Percentiles rank a stretch among this genome's conserved stretches.
Conservation (phyloP, 2,113 vertebrate genomes). For the Grallaria varia region DNA sequence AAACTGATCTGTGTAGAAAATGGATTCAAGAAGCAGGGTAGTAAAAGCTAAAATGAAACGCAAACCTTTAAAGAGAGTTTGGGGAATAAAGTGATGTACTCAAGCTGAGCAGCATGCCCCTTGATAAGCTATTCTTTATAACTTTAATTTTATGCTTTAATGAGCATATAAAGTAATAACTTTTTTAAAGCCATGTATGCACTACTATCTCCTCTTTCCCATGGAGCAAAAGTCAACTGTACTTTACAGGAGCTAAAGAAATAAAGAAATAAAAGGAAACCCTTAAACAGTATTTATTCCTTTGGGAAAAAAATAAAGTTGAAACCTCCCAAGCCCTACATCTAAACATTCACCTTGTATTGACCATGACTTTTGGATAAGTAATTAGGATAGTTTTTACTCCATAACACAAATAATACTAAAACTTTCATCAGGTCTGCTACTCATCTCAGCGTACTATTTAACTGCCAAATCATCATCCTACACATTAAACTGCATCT, state of each 20-base stretch:
- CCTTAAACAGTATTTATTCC: neutral
- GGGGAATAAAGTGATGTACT: neutral
- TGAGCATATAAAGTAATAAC: neutral
- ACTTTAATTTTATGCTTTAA: slow-evolving; percentile 48
- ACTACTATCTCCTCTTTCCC: neutral
- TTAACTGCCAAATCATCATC: neutral
- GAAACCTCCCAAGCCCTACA: neutral
- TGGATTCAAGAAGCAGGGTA: neutral
- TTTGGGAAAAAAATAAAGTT: neutral
- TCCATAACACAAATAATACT: neutral
- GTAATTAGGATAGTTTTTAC: neutral
- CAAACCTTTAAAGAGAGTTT: slow-evolving; percentile 14
- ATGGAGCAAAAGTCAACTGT: neutral
- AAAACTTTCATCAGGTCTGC: neutral
- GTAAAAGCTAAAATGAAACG: neutral
- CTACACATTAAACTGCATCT: neutral
- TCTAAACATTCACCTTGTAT: neutral
- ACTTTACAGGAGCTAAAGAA: neutral
- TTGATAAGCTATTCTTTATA: neutral
- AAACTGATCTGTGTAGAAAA: neutral
- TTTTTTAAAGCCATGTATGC: neutral
- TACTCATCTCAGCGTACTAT: neutral
- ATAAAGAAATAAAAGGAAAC: neutral
- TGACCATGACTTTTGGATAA: neutral
- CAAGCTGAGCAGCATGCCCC: neutral